Percentiles rank a stretch among this genome's conserved stretches.
Conservation (phyloP, 2,113 vertebrate genomes). For the Amphilophus citrinellus region DNA sequence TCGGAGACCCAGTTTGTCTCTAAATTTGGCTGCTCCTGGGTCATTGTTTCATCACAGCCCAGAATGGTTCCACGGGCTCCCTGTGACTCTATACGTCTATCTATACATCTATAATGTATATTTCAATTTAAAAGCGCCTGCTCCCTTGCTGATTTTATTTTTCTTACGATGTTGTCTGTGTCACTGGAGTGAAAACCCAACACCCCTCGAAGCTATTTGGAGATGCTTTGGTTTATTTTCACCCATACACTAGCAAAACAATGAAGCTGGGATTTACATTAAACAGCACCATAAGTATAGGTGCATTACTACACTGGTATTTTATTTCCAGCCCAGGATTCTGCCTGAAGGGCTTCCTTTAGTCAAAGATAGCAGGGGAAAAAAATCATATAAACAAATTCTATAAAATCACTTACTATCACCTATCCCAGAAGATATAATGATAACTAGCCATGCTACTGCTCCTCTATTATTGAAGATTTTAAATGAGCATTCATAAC, state of each 20-base stretch:
- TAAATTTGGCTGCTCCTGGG: conserved; percentile 77
- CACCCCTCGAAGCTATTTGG: conserved; percentile 12
- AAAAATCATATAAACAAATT: conserved; percentile 19
- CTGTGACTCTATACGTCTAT: conserved; percentile 28
- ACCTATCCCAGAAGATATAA: conserved; percentile 10
- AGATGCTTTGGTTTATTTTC: neutral
- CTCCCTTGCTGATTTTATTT: conserved; percentile 26
- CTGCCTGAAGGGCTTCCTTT: neutral
- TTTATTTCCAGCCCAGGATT: neutral
- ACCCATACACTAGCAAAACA: neutral
- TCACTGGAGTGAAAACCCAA: neutral
- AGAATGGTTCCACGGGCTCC: conserved; percentile 56
- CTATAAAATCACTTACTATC: conserved; percentile 13
- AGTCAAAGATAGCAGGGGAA: neutral
- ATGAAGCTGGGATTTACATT: neutral
- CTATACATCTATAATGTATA: conserved; percentile 55
- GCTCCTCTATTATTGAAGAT: conserved; percentile 60
- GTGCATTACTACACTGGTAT: neutral
- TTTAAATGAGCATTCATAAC: conserved; percentile 63
- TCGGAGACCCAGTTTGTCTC: conserved; percentile 67
- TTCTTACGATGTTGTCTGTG: neutral
- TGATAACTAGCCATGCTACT: conserved; percentile 27
- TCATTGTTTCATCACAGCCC: conserved; percentile 72
- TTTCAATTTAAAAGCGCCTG: conserved; percentile 38
- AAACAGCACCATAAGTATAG: neutral